Evolutionary conservation across 2,113 vertebrate species (phyloP).

Genomic region (Otus sunia): DNA sequence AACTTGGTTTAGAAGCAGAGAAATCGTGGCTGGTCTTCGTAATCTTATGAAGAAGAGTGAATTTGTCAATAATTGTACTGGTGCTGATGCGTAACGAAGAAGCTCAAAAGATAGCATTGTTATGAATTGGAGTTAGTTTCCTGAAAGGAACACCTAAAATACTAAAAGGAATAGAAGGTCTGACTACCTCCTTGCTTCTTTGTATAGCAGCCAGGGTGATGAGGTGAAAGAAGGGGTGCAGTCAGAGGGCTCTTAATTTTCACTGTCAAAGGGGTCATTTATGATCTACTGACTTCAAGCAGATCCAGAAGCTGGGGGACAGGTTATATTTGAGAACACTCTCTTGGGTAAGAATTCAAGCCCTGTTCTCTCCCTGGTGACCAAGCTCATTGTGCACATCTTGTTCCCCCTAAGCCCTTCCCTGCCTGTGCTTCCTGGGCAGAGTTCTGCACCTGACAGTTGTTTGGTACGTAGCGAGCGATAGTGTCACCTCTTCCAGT

Average conservation of each 20-base stretch:
- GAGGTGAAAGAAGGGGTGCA: neutral
- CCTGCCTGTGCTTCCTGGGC: neutral
- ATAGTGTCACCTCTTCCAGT: neutral
- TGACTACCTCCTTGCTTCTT: neutral
- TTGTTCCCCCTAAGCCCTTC: neutral
- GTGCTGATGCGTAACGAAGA: neutral
- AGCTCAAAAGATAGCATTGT: neutral
- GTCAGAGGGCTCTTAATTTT: neutral
- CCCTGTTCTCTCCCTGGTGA: neutral
- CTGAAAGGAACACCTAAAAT: neutral
- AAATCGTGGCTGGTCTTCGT: neutral
- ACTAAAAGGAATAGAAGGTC: neutral
- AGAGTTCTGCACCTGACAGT: neutral
- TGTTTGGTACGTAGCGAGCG: fast-evolving
- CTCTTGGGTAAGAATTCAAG: neutral
- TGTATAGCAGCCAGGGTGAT: neutral
- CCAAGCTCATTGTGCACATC: neutral
- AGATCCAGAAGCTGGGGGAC: neutral
- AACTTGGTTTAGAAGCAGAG: neutral
- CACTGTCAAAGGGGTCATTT: neutral
- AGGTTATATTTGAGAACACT: neutral
- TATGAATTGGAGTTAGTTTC: neutral
- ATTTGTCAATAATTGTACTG: neutral
- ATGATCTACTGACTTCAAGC: neutral
- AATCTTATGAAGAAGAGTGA: neutral